Conservation (phyloP, 2,113 vertebrate genomes). For the Lucifuga dentata region DNA sequence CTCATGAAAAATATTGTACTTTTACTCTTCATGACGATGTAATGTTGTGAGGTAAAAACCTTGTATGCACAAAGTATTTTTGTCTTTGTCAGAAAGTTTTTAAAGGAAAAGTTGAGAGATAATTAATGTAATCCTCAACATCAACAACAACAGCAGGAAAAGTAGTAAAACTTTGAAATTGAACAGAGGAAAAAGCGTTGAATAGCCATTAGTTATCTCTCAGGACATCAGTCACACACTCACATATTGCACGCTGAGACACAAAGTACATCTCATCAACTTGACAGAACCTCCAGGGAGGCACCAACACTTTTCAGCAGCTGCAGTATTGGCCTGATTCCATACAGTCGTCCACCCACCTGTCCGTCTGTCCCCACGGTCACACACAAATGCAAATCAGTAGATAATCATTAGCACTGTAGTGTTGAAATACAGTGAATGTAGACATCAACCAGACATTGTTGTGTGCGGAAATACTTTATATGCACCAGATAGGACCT, state of each 20-base stretch:
- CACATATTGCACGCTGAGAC: constrained; percentile 52
- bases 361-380: constrained; percentile 8
- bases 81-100: too few relatives aligned
- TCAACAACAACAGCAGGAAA: constrained; percentile 7
- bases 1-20: too few relatives aligned
- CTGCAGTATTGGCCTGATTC: constrained; percentile 29
- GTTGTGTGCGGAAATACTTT: too few relatives aligned
- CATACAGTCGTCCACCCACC: constrained; percentile 25
- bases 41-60: too few relatives aligned
- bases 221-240: constrained; percentile 35
- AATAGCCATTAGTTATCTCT: constrained; percentile 76
- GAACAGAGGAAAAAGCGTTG: constrained; percentile 37
- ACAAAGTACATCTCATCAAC: constrained; percentile 62
- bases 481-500: too few relatives aligned
- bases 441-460: background rate
- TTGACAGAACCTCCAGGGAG: constrained; percentile 52
- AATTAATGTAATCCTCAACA: too few relatives aligned
- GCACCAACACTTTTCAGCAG: constrained; percentile 42
- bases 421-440: too few relatives aligned
- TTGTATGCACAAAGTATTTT: too few relatives aligned
- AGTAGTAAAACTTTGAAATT: constrained; percentile 34
- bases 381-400: constrained; percentile 3
- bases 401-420: too few relatives aligned
- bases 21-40: too few relatives aligned
- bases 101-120: too few relatives aligned